Conservation (phyloP, 1,140 invertebrate species). For the Anastrepha ludens region DNA sequence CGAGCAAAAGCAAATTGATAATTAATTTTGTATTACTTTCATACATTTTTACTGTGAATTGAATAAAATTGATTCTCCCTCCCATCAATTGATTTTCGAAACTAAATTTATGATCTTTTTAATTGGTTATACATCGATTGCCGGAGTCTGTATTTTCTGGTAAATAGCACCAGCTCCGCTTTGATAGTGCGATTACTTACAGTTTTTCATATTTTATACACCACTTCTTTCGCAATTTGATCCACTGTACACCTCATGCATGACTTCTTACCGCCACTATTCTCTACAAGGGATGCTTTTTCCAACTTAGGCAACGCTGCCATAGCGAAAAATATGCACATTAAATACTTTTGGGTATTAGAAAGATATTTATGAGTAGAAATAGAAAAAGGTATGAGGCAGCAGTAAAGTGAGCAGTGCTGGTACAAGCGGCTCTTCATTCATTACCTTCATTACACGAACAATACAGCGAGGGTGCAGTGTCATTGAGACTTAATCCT, state of each 20-base stretch:
- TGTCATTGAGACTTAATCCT: conserved; percentile 71
- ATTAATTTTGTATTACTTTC: too few species aligned
- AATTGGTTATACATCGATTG: too few species aligned
- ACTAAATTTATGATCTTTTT: too few species aligned
- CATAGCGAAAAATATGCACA: not conserved
- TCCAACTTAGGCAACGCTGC: not conserved
- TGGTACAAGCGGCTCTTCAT: not conserved
- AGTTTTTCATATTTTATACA: too few species aligned
- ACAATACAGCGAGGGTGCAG: conserved; percentile 10
- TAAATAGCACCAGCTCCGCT: too few species aligned
- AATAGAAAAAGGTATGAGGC: conserved; percentile 7
- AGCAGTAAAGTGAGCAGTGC: not conserved
- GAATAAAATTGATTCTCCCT: too few species aligned
- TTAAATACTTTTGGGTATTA: conserved; percentile 39
- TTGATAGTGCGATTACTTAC: too few species aligned
- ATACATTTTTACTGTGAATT: too few species aligned
- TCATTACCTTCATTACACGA: not conserved
- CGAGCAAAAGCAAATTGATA: too few species aligned
- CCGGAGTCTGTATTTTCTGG: too few species aligned
- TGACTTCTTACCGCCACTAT: not conserved
- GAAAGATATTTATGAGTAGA: not conserved
- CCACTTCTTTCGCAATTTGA: too few species aligned
- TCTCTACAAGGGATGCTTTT: conserved; percentile 13
- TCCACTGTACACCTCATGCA: not conserved
- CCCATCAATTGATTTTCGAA: too few species aligned